Evolutionary conservation across 2,113 vertebrate species (phyloP).

Genomic region (Gymnarchus niloticus): DNA sequence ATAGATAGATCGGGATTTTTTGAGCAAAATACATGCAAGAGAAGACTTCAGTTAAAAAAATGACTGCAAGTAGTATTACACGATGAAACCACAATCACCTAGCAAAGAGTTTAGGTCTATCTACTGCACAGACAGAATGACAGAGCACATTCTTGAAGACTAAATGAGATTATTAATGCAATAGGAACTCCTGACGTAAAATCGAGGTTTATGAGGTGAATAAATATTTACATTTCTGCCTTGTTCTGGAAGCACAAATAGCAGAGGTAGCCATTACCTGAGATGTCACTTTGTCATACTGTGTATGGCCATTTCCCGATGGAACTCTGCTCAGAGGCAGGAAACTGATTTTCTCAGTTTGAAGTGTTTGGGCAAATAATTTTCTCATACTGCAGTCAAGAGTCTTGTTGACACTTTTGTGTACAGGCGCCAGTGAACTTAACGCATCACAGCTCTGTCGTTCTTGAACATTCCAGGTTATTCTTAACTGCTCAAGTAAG

Average conservation of each 20-base stretch:
- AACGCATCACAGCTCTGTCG: neutral
- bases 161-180: constrained; percentile 18
- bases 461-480: constrained; percentile 3
- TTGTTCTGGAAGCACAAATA: constrained; percentile 48
- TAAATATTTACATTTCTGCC: constrained; percentile 54
- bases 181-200: constrained; percentile 44
- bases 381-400: neutral
- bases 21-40: too few relatives aligned
- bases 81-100: neutral
- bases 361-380: constrained; percentile 40
- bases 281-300: constrained; percentile 24
- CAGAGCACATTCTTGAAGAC: neutral
- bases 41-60: too few relatives aligned
- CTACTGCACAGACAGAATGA: neutral
- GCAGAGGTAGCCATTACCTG: constrained; percentile 45
- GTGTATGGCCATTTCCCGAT: neutral
- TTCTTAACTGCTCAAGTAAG: neutral
- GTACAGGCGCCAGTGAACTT: neutral
- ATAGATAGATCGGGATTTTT: too few relatives aligned
- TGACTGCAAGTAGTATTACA: neutral
- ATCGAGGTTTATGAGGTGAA: constrained; percentile 35
- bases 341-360: constrained; percentile 39
- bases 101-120: neutral
- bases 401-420: neutral
- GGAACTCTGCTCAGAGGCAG: constrained; percentile 29